These are phyloP conservation scores for Rhagophthalmus giganteus DNA, from an alignment of 2,888 invertebrate species.

Conservation along the genomic window DNA sequence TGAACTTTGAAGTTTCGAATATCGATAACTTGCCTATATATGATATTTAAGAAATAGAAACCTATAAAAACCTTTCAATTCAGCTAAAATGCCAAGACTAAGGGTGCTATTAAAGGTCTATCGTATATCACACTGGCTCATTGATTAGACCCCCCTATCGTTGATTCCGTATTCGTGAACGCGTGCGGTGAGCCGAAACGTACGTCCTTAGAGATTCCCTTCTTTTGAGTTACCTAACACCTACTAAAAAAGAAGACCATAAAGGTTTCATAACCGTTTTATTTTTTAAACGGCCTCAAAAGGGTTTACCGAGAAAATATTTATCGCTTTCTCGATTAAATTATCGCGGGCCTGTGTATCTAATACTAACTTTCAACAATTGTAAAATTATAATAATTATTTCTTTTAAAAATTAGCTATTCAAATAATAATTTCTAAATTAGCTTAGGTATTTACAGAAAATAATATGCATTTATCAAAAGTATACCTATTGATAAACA, in stretches of 20 bases:
- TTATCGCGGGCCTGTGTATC: no score
- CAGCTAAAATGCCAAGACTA: constrained; percentile 38
- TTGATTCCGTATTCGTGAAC: constrained; percentile 28
- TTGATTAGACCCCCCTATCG: constrained; percentile 35
- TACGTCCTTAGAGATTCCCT: constrained; percentile 6
- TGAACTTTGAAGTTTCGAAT: background rate
- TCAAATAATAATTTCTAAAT: no score
- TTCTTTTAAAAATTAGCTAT: no score
- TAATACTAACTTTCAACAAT: no score
- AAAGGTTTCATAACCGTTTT: background rate
- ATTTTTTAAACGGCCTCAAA: background rate
- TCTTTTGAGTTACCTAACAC: background rate
- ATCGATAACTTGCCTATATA: no score
- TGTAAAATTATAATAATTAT: no score
- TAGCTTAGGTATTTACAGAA: no score
- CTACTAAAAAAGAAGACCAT: background rate
- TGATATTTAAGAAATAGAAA: constrained; percentile 18
- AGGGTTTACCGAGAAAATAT: no score
- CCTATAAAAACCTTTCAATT: constrained; percentile 26
- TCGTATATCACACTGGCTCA: constrained; percentile 39
- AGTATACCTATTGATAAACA: no score
- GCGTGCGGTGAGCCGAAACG: constrained; percentile 25
- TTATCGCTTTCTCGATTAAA: no score
- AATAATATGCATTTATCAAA: no score
- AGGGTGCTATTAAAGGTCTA: constrained; percentile 42